Base-by-base conservation (phyloP, 2,888 invertebrate genomes). In the Acholoe squamosa region DNA sequence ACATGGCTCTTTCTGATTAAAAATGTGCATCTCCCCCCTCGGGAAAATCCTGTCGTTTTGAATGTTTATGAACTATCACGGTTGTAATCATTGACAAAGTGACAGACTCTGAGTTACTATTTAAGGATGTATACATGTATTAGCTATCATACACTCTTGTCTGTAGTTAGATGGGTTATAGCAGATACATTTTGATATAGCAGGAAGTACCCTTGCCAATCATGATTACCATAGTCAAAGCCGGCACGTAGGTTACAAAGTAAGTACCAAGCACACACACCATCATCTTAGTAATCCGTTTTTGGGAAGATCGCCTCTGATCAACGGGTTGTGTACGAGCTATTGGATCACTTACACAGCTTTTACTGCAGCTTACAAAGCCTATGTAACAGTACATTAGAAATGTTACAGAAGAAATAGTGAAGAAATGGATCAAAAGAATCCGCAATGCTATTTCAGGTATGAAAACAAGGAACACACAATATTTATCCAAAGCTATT, bases 261-360 rank as follows among this genome's bases (percentile, higher is more conserved):
- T 61, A 61, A n/a, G 61, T 61, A 61, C 61, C 61, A n/a, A 61
- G 71, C 28, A 71, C 19, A 25, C 71, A 71, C 25, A 71, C 31
- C 25, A 28, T 71, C 31, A 71, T 71, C 28, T 28, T 22, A n/a
- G 71, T 71, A 71, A 28, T 71, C 71, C 31, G 19, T 14, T n/a
- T 71, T 5, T 25, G 71, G 3, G 71, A 71, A 1, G 71, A 71
- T 14, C 25, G 71, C 19, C 71, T 71, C 25, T 71, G 3, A 7
- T 71, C 28, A 28, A 5, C 71, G 5, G 61, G 61, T 61, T 12
- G n/a, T n/a, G 19, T 14, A n/a, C 7, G 61, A 19, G 61, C 61
- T n/a, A 61, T 61, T 61, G 61, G 14, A 14, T 61, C 14, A 14
- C 61, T 61, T 0, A 61, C 14, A 61, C 22, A 61, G n/a, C 61